These are phyloP conservation scores for Lytechinus variegatus DNA, from an alignment of 35 echinoderm and acorn worm genomes.

Conservation along the genomic window DNA sequence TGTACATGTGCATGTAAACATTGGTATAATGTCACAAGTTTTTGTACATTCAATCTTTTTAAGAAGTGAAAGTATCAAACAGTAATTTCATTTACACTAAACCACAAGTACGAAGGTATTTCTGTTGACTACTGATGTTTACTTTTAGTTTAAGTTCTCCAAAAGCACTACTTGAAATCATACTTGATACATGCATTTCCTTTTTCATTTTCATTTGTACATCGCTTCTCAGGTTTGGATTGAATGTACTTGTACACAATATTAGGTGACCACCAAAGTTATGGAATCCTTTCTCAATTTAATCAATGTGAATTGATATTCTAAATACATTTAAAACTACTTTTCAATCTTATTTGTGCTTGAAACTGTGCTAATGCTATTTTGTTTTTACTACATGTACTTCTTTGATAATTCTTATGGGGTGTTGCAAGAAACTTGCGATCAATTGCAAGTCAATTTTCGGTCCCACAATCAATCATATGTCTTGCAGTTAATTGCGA, in stretches of 20 bases:
- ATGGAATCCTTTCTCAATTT: neutral
- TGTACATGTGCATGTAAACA: neutral
- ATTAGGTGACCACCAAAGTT: neutral
- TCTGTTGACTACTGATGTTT: neutral
- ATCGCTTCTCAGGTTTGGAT: neutral
- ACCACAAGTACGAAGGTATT: neutral
- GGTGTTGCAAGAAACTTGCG: too few relatives aligned
- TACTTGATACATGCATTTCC: neutral
- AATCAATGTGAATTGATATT: too few relatives aligned
- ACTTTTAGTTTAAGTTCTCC: neutral
- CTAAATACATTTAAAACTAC: too few relatives aligned
- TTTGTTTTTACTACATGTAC: too few relatives aligned
- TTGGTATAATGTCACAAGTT: neutral
- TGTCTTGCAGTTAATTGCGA: too few relatives aligned
- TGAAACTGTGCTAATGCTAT: too few relatives aligned
- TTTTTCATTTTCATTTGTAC: neutral
- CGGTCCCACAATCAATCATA: too few relatives aligned
- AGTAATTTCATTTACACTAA: neutral
- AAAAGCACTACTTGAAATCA: neutral
- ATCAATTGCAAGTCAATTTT: too few relatives aligned
- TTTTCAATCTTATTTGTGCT: too few relatives aligned
- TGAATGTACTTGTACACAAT: neutral
- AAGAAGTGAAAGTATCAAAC: neutral
- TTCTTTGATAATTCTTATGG: too few relatives aligned
- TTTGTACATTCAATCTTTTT: neutral